Percentiles rank a stretch among this genome's conserved stretches.
Evolutionary conservation across 2,797 vertebrate species (phyloP).

Genomic region (Eulemur mongoz): DNA sequence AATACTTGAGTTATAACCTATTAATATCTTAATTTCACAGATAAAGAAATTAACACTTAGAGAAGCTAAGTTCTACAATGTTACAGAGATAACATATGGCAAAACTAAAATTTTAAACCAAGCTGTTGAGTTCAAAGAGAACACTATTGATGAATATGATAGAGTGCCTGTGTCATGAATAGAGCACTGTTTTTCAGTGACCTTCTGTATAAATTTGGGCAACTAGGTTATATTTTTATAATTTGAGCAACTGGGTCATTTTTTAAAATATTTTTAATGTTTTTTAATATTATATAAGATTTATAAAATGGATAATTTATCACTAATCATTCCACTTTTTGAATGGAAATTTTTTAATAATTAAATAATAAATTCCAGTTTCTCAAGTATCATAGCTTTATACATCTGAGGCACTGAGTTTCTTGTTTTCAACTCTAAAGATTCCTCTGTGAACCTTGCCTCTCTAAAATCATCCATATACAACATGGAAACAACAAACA

Average conservation of each 20-base stretch:
- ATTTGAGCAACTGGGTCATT: not conserved
- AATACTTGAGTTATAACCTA: not conserved
- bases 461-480: not conserved
- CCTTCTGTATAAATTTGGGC: not conserved
- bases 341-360: not conserved
- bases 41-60: not conserved
- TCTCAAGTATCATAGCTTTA: not conserved
- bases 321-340: not conserved
- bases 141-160: not conserved
- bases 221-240: not conserved
- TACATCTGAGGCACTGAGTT: not conserved
- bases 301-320: not conserved
- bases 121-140: not conserved
- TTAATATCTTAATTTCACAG: not conserved
- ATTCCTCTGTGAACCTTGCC: not conserved
- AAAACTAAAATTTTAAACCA: not conserved
- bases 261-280: not conserved
- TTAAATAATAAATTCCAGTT: not conserved
- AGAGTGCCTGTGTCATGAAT: not conserved
- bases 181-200: not conserved
- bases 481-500: not conserved
- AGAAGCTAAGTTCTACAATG: not conserved
- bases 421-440: not conserved
- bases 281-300: not conserved
- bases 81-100: not conserved